Evolutionary conservation across 2,797 vertebrate genomes (phyloP).

Genomic region (Rallus crepitans): DNA sequence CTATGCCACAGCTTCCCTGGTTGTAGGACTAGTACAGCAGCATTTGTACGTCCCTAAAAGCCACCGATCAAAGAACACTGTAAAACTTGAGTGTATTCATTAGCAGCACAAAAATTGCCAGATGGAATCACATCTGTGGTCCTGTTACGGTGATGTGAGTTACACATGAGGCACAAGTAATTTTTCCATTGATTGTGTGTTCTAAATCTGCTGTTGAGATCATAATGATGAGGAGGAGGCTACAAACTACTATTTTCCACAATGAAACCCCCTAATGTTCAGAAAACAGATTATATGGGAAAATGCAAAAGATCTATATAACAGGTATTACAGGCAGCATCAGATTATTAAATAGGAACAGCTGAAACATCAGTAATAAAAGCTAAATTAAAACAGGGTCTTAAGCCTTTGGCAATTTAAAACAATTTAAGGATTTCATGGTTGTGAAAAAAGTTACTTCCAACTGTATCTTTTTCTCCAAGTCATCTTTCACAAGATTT

Average conservation of each 20-base stretch:
- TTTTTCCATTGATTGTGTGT: neutral
- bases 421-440: neutral
- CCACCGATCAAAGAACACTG: neutral
- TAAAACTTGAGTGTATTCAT: neutral
- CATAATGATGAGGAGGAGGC: neutral
- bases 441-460: neutral
- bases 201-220: conserved; percentile 5
- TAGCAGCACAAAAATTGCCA: conserved; percentile 12
- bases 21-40: neutral
- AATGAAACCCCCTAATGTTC: neutral
- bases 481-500: neutral
- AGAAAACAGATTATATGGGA: neutral
- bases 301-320: neutral
- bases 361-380: neutral
- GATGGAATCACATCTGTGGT: conserved; percentile 30
- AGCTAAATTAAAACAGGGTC: neutral
- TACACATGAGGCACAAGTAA: neutral
- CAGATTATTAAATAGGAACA: neutral
- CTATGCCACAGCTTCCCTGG: neutral
- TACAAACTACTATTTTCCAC: neutral
- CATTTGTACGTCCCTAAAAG: neutral
- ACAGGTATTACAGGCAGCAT: neutral
- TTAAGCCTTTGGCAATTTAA: neutral
- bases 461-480: neutral
- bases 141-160: conserved; percentile 10